Percentiles rank a stretch among this genome's conserved stretches.
These are phyloP conservation scores for Mohoua ochrocephala DNA, from an alignment of 2,113 vertebrate species.

Conservation along the genomic window DNA sequence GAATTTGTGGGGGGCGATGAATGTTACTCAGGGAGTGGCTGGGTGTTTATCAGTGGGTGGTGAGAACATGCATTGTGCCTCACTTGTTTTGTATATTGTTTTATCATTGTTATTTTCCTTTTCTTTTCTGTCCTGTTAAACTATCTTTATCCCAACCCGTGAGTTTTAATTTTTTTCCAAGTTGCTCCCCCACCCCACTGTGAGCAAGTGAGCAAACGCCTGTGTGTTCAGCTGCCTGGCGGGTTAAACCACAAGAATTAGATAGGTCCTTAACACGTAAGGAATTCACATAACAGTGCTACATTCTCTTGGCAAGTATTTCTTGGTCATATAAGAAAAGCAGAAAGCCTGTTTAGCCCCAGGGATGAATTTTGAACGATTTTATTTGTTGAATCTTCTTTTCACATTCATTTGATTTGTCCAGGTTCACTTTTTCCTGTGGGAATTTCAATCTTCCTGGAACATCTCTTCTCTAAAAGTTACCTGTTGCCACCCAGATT, in stretches of 20 bases:
- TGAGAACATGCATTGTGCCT: background rate
- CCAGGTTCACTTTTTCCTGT: background rate
- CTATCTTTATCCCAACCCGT: background rate
- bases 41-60: no score
- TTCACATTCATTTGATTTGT: background rate
- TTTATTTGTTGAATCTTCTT: background rate
- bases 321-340: background rate
- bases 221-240: background rate
- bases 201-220: rapidly evolving
- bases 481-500: background rate
- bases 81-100: background rate
- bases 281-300: background rate
- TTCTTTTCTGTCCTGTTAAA: background rate
- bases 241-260: background rate
- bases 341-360: background rate
- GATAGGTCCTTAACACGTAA: background rate
- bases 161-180: background rate
- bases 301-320: background rate
- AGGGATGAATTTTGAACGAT: background rate
- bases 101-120: background rate
- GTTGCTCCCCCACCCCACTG: background rate
- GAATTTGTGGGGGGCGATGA: rapidly evolving
- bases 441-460: background rate
- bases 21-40: background rate
- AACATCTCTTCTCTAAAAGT: background rate